Evolutionary conservation across 2,113 vertebrate species (phyloP).

Genomic region (Xiphophorus couchianus): DNA sequence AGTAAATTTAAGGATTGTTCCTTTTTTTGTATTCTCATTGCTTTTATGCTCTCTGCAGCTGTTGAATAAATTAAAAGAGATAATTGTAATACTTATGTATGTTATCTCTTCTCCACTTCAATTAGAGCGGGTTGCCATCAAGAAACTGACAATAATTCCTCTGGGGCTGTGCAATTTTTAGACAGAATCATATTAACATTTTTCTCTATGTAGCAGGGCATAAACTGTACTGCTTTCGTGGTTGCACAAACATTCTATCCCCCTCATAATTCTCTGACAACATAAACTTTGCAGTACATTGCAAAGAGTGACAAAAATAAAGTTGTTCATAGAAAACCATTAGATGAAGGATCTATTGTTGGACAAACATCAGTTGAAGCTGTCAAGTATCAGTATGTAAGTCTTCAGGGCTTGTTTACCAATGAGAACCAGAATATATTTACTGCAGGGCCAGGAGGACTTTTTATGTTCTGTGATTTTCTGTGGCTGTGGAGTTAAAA

Average conservation of each 20-base stretch:
- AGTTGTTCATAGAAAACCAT: background rate
- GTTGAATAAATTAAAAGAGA: constrained; percentile 7
- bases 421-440: background rate
- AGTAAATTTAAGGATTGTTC: background rate
- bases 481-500: background rate
- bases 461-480: background rate
- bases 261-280: background rate
- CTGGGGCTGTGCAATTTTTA: constrained; percentile 22
- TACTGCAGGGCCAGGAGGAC: background rate
- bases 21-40: constrained; percentile 4
- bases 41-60: constrained; percentile 4
- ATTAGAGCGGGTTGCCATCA: constrained; percentile 25
- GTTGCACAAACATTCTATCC: background rate
- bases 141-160: constrained; percentile 9
- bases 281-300: background rate
- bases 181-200: background rate
- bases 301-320: background rate
- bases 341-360: background rate
- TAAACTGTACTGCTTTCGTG: background rate
- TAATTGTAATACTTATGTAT: constrained; percentile 23
- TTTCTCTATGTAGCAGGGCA: background rate
- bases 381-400: no score
- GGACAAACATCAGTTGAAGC: no score
- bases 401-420: no score
- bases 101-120: constrained; percentile 33